These are phyloP conservation scores for Oxyruncus cristatus DNA, from an alignment of 2,113 vertebrate genomes.

Conservation along the genomic window DNA sequence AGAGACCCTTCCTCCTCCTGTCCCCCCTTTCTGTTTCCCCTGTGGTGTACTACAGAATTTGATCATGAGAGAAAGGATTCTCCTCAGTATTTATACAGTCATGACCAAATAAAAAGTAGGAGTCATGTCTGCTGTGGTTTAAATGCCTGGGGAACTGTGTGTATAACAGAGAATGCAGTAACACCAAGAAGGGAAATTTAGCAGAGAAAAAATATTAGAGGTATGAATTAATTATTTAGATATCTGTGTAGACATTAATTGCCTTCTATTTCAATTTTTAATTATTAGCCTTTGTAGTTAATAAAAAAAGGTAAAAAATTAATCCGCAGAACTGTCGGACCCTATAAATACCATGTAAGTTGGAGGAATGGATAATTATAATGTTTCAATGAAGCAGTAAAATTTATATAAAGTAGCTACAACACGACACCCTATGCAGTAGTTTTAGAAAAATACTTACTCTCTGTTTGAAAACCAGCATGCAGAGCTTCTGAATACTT, in stretches of 20 bases:
- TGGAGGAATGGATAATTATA: background rate
- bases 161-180: background rate
- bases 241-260: background rate
- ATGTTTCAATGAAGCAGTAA: background rate
- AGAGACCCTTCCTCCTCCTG: fast-evolving
- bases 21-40: fast-evolving
- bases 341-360: background rate
- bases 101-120: background rate
- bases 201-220: background rate
- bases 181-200: background rate
- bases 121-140: background rate
- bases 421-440: background rate
- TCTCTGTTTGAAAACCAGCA: background rate
- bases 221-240: constrained; percentile 8
- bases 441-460: constrained; percentile 6
- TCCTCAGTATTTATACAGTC: background rate
- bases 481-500: background rate
- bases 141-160: background rate
- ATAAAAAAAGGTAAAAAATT: constrained; percentile 5
- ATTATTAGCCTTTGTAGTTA: background rate
- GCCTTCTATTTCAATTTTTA: constrained; percentile 28
- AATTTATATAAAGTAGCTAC: background rate
- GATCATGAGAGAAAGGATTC: background rate
- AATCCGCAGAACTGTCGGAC: background rate
- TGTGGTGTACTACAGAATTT: background rate